Percentiles rank a stretch among this genome's conserved stretches.
Conservation (phyloP, 1,140 invertebrate genomes). For the Coptotermes formosanus region DNA sequence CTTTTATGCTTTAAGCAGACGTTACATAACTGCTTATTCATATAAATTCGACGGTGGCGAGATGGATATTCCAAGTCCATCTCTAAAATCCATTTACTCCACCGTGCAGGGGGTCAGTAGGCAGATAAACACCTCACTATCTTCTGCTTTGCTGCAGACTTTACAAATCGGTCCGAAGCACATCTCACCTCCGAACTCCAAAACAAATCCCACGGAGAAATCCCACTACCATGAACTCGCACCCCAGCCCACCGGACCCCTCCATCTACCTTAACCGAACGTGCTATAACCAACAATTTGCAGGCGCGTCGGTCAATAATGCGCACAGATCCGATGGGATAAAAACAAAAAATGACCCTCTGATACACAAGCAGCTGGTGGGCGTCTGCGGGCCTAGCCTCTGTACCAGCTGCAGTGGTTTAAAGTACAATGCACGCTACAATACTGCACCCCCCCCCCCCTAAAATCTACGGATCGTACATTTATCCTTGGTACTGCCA, state of each 20-base stretch:
- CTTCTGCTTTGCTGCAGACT: neutral
- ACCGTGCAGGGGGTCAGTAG: too few relatives aligned
- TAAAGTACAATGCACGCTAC: neutral
- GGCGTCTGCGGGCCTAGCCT: neutral
- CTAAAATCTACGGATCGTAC: neutral
- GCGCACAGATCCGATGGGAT: neutral
- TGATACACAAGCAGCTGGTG: neutral
- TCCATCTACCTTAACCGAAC: neutral
- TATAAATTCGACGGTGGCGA: too few relatives aligned
- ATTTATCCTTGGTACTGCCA: neutral
- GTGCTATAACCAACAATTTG: conserved; percentile 4
- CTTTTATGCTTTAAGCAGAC: too few relatives aligned
- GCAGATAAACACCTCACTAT: too few relatives aligned
- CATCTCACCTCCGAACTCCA: neutral
- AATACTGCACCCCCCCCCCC: neutral
- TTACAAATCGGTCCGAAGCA: neutral
- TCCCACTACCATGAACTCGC: neutral
- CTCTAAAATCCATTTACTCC: too few relatives aligned
- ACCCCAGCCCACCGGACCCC: too few relatives aligned
- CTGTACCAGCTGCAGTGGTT: neutral
- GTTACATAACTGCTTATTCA: too few relatives aligned
- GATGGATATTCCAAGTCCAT: too few relatives aligned
- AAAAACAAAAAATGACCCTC: neutral
- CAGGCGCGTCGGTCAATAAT: conserved; percentile 1
- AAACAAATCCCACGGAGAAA: neutral